These are phyloP conservation scores for Spisula subtruncata DNA, from an alignment of 2,888 invertebrate species.

Conservation along the genomic window DNA sequence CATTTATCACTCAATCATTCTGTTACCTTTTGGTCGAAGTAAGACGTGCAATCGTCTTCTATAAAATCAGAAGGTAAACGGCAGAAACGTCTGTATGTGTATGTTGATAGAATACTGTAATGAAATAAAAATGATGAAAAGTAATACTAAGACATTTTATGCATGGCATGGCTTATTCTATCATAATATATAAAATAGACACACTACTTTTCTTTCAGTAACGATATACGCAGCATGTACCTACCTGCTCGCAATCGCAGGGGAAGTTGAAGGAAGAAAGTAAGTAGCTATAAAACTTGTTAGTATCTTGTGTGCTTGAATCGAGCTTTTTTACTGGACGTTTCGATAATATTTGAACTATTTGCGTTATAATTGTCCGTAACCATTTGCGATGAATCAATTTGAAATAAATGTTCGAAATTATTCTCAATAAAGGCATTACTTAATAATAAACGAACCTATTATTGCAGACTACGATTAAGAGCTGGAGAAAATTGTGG, in stretches of 20 bases:
- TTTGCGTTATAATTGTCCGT: not conserved
- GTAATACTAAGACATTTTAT: too few relatives aligned
- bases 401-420: not conserved
- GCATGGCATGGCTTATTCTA: too few relatives aligned
- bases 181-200: too few relatives aligned
- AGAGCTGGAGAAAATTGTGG: not conserved
- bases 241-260: not conserved
- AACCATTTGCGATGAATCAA: not conserved
- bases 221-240: constrained; percentile 1
- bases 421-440: not conserved
- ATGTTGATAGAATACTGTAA: not conserved
- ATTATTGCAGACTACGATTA: too few relatives aligned
- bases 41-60: not conserved
- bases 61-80: not conserved
- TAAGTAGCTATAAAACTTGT: constrained; percentile 11
- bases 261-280: constrained; percentile 6
- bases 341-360: not conserved
- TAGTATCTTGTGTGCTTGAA: not conserved
- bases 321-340: not conserved
- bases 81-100: not conserved
- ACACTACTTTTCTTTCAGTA: not conserved
- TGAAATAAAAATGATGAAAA: not conserved
- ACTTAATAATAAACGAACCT: too few relatives aligned
- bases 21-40: not conserved
- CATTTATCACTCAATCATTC: too few relatives aligned